Base-by-base conservation (phyloP, 1,140 invertebrate species). In the Drosophila pectinifera region DNA sequence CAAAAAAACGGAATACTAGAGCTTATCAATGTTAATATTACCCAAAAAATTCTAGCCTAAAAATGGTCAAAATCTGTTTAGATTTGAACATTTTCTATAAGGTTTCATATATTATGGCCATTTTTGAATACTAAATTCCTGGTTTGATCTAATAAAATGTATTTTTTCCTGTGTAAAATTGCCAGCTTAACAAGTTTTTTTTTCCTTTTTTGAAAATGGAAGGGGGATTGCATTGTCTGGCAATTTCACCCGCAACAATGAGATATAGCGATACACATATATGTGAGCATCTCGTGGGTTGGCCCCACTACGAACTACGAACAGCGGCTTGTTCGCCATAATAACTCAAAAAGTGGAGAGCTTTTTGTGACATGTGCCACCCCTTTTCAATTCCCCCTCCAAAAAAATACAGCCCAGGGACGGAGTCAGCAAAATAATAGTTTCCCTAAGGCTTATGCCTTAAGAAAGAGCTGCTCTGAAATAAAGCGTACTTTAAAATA, bases 181-280 rank as follows among this genome's bases (percentile, higher is more conserved):
- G 22, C 3, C 36, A 22, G 38, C 53, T 54, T 10, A 16, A 48
- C 46, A 39, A 24, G 18, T 26, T 57, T 43, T 22, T 1, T 22
- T 22, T 1, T 22, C 4, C 2, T 55, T 51, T 36, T 53, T 57
- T 62, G 10, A 13, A 10, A 49, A 22, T 61, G 58, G 45, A 68
- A 48, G 58, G 59, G 59, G 59, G 13, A 34, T 36, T 69, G 59
- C 73, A 58, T 62, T 58, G 48, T 46, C 63, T 78, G 82, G 43
- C 68, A 88, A 88, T 85, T 86, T 86, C 83, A 88, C 83, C 83
- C 82, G 76, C 83, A 85, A 85, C 69, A 74, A 83, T 78, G 67
- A 69, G 64, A 76, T 62, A 34, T 59, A 51, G 39, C 26, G 18
- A 49, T 45, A 57, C 28, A 57, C 28, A 65, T 64, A 45, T 56